Base-by-base conservation (phyloP, 2,888 invertebrate genomes). In the Lithophane leautieri region DNA sequence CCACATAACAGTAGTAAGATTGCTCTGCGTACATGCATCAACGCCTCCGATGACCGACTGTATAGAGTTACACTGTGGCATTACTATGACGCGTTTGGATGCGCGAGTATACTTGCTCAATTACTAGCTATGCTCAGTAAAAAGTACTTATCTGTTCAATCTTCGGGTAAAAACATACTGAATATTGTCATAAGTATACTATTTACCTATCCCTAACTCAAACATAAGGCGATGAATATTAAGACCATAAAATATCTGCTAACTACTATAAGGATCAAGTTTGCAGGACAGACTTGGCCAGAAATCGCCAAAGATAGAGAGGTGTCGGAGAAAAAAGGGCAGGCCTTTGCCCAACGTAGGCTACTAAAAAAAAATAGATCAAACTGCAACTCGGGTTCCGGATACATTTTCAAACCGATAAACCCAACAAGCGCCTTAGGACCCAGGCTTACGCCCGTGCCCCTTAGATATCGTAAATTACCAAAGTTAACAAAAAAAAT, bases 81-180 rank as follows among this genome's bases (percentile, higher is more conserved):
- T 76, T 76, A 71, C 73, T 34, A 70, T 66, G 83, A 62, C 22
- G 77, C 79, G 82, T 88, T 88, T 58, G 44, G 58, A 79, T 73
- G 9, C 61, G 69, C 73, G n/a, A 88, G 88, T 79, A 0, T 6
- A 52, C 78, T 86, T 50, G 73, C 66, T 61, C 44, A 16, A 72
- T 22, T 69, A 69, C 42, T 52, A n/a, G 42, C 7, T 50, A 9
- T 44, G 22, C 6, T 28, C 28, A 9, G 52, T 22, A 52, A 11
- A 25, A 25, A 54, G 6, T n/a, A 19, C 19, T 50, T 50, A 19
- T 8, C 50, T 50, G 19, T 50, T 19, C 50, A 50, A 50, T 50
- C 7, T 50, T 19, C 7, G 19, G 50, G 7, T 7, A 19, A 19
- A 19, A 50, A 19, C 50, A 50, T 50, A 19, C 50, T 50, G 7